Evolutionary conservation across 2,113 vertebrate genomes (phyloP).

Genomic region (Ascaphus truei): DNA sequence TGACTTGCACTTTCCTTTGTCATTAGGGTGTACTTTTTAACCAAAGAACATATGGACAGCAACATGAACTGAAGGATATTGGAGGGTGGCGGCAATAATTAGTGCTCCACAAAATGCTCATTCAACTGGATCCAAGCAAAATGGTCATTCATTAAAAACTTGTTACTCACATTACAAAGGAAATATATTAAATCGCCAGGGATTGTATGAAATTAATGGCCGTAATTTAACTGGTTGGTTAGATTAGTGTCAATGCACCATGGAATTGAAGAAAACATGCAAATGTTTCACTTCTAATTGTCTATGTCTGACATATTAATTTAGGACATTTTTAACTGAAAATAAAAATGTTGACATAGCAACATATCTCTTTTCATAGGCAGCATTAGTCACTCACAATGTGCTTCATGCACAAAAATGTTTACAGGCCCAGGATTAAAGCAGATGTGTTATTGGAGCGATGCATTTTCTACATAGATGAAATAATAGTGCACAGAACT

Average conservation of each 20-base stretch:
- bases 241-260: not conserved
- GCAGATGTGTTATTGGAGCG: too few relatives aligned
- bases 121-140: conserved; percentile 52
- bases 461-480: too few relatives aligned
- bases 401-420: too few relatives aligned
- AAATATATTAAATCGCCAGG: conserved; percentile 6
- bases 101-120: conserved; percentile 66
- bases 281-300: not conserved
- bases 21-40: conserved; percentile 69
- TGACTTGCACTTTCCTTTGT: conserved; percentile 68
- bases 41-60: conserved; percentile 59
- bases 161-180: conserved; percentile 10
- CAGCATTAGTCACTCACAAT: too few relatives aligned
- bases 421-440: too few relatives aligned
- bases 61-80: conserved; percentile 50
- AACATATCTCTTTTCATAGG: too few relatives aligned
- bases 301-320: not conserved
- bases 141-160: conserved; percentile 42
- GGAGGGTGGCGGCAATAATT: conserved; percentile 65
- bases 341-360: too few relatives aligned
- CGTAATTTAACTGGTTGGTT: not conserved
- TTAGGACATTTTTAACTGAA: not conserved
- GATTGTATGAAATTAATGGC: not conserved
- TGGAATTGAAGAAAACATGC: not conserved
- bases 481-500: too few relatives aligned